Evolutionary conservation across 1,140 invertebrate species (phyloP), one percentile per base, ranked within the genome.

Genomic region (Uloborus diversus): DNA sequence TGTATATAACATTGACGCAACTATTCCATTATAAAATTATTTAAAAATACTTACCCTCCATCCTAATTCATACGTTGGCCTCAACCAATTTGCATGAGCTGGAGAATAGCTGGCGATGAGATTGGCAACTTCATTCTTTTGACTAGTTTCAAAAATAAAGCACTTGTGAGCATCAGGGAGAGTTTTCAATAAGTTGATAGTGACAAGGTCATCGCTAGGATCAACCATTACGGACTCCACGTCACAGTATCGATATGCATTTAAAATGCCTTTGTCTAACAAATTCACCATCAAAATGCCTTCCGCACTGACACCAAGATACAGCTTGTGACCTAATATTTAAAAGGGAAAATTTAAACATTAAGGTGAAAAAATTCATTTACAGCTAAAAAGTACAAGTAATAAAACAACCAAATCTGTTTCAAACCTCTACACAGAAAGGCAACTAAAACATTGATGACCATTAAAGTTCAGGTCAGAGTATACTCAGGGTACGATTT

Each of bases 31-130:
- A n/a, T 42, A 53, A 53, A 53, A 53, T n/a, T 7, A 23, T 7
- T 1, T n/a, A 53, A 61, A 61, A 30, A 17, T 61, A 53, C 82
- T 70, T 23, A 91, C 87, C 83, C 90, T 91, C 81, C 88, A 88
- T 62, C 90, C 88, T 0, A 92, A 90, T 28, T 91, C 90, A 85
- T 93, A 92, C 65, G 93, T 93, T 84, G 96, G 93, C 17, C 93
- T 93, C 56, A 97, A 92, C 91, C 95, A 96, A 35, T 91, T 92
- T 4, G 94, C 94, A 49, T 97, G 88, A 13, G 90, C 87, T 0
- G 95, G 94, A 83, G 92, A 96, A 85, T 98, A 98, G 49, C 94
- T 95, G 2, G 95, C 94, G 82, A 97, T 96, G 27, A 98, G 87
- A 84, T 94, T 94, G 4, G 95, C 96, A 76, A 97, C 96, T 88